Percentiles rank a stretch among this genome's conserved stretches.
phyloP scores from a whole-genome alignment of 2,888 invertebrate genomes.

The Hypolimnas misippus region DNA sequence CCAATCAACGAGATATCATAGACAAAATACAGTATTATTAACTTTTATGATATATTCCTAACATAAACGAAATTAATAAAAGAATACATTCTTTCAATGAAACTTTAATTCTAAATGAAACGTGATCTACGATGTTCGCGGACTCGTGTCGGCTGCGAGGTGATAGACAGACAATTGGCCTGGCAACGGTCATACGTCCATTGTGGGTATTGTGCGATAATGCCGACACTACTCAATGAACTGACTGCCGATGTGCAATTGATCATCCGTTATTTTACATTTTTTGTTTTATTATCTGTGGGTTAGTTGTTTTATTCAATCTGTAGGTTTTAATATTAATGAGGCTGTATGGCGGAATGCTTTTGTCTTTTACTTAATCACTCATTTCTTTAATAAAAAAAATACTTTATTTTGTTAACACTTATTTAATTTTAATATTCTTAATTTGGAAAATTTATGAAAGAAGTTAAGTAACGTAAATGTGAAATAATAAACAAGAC shows the following conservation, averaged over 20 bases:
- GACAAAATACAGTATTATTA: too few relatives aligned
- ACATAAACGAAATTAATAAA: too few relatives aligned
- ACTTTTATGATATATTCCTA: too few relatives aligned
- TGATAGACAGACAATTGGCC: conserved; percentile 38
- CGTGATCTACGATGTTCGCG: conserved; percentile 15
- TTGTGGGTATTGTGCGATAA: conserved; percentile 41
- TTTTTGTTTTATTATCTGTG: conserved; percentile 14
- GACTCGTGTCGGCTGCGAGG: neutral
- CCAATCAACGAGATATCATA: too few relatives aligned
- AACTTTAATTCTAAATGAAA: neutral
- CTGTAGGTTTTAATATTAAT: neutral
- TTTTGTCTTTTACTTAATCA: too few relatives aligned
- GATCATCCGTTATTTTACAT: conserved; percentile 21
- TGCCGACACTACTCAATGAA: conserved; percentile 15
- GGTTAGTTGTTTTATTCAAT: neutral
- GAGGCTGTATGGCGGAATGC: neutral
- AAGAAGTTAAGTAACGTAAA: too few relatives aligned
- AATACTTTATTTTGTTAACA: too few relatives aligned
- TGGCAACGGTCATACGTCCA: conserved; percentile 41
- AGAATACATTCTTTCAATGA: neutral
- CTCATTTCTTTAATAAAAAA: too few relatives aligned
- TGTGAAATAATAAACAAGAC: too few relatives aligned
- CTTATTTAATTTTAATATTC: too few relatives aligned
- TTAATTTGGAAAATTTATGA: too few relatives aligned
- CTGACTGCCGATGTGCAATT: conserved; percentile 13